Evolutionary conservation across 2,888 invertebrate species (phyloP).

Genomic region (Sarcophaga carnaria): DNA sequence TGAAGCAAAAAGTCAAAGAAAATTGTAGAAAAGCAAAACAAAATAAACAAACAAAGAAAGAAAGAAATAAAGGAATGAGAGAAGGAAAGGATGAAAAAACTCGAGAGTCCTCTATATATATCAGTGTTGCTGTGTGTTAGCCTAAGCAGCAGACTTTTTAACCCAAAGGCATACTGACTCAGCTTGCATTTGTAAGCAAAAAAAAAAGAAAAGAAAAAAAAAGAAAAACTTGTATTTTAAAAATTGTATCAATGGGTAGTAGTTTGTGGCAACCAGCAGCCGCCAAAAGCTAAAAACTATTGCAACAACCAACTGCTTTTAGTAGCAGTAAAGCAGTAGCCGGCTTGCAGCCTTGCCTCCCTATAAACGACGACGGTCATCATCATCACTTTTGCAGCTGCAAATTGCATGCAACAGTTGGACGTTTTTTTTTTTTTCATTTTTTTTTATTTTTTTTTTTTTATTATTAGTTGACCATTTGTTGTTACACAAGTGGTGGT

Average conservation of each 20-base stretch:
- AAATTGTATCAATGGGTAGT: conserved; percentile 53
- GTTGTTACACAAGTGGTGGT: conserved; percentile 30
- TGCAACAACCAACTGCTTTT: not conserved
- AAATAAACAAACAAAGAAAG: not conserved
- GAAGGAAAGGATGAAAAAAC: not conserved
- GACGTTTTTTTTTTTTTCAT: conserved; percentile 3
- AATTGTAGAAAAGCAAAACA: not conserved
- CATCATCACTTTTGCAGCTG: conserved; percentile 37
- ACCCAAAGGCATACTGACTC: conserved; percentile 62
- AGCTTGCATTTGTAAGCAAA: not conserved
- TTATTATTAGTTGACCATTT: not conserved
- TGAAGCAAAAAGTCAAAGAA: conserved; percentile 6
- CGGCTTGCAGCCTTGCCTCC: not conserved
- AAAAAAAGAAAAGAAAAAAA: not conserved
- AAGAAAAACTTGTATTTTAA: conserved; percentile 45
- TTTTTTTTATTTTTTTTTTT: not conserved
- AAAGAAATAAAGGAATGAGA: not conserved
- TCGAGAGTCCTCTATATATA: not conserved
- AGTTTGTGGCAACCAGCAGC: conserved; percentile 7
- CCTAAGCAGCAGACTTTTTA: conserved; percentile 44
- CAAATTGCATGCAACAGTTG: conserved; percentile 53
- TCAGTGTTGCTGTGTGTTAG: not conserved
- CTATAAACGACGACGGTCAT: not conserved
- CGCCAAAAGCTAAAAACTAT: not conserved
- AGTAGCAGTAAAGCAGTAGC: not conserved